Base-by-base conservation (phyloP, 2,888 invertebrate species). In the Thyatira batis region DNA sequence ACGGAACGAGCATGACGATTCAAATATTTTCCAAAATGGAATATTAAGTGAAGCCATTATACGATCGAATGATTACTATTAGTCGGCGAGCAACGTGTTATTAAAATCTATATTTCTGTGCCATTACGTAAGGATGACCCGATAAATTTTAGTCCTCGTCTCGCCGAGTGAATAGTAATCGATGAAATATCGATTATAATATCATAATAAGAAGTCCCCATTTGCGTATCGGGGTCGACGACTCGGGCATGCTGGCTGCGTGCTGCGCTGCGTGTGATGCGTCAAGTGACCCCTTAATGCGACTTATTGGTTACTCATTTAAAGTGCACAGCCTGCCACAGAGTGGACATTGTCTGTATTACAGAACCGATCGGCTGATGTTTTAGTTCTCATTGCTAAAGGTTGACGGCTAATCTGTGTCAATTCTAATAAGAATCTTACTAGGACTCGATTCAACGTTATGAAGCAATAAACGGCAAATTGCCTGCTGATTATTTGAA, bases 11-110 rank as follows among this genome's bases (percentile, higher is more conserved):
- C 89, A 91, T 92, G 91, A 91, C 90, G 87, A 78, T 88, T 86
- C 91, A 88, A 91, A 90, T 90, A 89, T 89, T 89, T 89, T 89
- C 78, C 82, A 89, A 91, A 91, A 90, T 90, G 89, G 87, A 89
- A 90, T 91, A 90, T 90, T 89, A 90, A 90, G 88, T 89, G 87
- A 86, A 84, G 83, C 88, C 82, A 90, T 91, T 90, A 90, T 86
- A 84, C 82, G 85, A 83, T 82, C 84, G 83, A 84, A 78, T 83
- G 85, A 85, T 85, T 84, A 84, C 84, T 85, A 78, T 79, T 79
- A 71, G 81, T 73, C 73, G 69, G 78, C 39, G n/a, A 17, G 39
- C 77, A 82, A 83, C 81, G 79, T 85, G 80, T 88, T 87, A 87
- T 87, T 87, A 88, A 84, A 82, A 85, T 78, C 75, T 71, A 73